Evolutionary conservation across 2,888 invertebrate genomes (phyloP).

Genomic region (Lathronympha strigana): DNA sequence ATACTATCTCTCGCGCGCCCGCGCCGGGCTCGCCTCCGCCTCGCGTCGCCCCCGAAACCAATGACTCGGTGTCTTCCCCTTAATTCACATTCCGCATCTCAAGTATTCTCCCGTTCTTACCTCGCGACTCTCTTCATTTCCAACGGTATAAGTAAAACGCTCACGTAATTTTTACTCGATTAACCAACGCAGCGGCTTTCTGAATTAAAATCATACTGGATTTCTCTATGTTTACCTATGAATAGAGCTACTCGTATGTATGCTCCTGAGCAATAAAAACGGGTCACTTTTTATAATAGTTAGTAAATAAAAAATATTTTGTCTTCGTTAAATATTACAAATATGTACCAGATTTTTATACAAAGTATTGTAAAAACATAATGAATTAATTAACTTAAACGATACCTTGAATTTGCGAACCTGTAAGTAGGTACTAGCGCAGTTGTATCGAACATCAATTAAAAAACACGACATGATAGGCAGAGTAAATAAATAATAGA

Average conservation of each 20-base stretch:
- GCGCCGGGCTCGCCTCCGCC: constrained; percentile 50
- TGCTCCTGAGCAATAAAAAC: no score
- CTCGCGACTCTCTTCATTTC: constrained; percentile 69
- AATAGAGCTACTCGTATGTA: no score
- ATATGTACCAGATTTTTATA: no score
- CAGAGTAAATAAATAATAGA: constrained; percentile 43
- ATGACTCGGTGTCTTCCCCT: constrained; percentile 68
- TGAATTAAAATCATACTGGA: constrained; percentile 60
- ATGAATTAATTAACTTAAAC: no score
- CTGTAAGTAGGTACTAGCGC: no score
- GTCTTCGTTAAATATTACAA: no score
- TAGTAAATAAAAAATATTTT: no score
- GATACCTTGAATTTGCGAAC: neutral
- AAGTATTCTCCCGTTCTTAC: constrained; percentile 49
- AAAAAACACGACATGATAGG: neutral
- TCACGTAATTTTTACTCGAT: constrained; percentile 79
- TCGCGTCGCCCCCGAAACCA: constrained; percentile 60
- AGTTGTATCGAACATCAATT: neutral
- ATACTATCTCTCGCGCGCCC: constrained; percentile 71
- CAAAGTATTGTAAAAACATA: no score
- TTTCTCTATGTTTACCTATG: neutral
- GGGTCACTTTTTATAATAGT: no score
- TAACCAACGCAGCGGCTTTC: constrained; percentile 69
- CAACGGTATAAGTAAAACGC: constrained; percentile 70
- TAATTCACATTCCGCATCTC: constrained; percentile 75